Conservation (phyloP, 2,888 invertebrate genomes). For the Odontocolon sp. region DNA sequence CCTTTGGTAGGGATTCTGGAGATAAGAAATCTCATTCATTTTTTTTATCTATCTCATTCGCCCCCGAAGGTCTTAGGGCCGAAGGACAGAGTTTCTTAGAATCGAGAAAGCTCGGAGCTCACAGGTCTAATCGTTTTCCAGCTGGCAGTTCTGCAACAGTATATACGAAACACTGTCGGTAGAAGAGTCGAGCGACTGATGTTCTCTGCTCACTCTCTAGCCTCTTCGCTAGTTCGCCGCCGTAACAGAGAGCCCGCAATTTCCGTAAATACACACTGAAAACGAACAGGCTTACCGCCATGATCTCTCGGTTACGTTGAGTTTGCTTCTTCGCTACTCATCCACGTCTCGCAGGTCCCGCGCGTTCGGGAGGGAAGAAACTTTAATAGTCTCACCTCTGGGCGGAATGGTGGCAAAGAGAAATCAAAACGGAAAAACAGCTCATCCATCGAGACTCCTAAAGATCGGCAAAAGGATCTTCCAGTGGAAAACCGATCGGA, state of each 20-base stretch:
- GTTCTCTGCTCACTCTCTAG: not conserved
- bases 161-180: slow-evolving; percentile 72
- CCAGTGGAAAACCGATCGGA: not conserved
- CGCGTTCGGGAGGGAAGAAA: slow-evolving; percentile 50
- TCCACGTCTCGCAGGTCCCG: slow-evolving; percentile 47
- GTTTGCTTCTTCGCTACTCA: not conserved
- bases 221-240: slow-evolving; percentile 11
- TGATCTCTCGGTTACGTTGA: slow-evolving; percentile 2
- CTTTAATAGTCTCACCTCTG: slow-evolving; percentile 62
- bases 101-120: slow-evolving; percentile 44
- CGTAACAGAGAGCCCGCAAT: slow-evolving; percentile 74
- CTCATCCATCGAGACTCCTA: slow-evolving; percentile 32
- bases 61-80: slow-evolving; percentile 19
- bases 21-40: no score
- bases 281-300: slow-evolving; percentile 66
- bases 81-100: slow-evolving; percentile 49
- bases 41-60: not conserved
- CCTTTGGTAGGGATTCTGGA: no score
- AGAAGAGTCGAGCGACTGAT: slow-evolving; percentile 41
- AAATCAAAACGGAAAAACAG: slow-evolving; percentile 52
- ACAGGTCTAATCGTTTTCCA: slow-evolving; percentile 63
- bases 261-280: slow-evolving; percentile 79
- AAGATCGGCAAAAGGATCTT: slow-evolving; percentile 32
- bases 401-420: slow-evolving; percentile 44
- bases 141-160: slow-evolving; percentile 66